Base-by-base conservation (phyloP, 1,140 invertebrate genomes). In the Plectus sambesii region DNA sequence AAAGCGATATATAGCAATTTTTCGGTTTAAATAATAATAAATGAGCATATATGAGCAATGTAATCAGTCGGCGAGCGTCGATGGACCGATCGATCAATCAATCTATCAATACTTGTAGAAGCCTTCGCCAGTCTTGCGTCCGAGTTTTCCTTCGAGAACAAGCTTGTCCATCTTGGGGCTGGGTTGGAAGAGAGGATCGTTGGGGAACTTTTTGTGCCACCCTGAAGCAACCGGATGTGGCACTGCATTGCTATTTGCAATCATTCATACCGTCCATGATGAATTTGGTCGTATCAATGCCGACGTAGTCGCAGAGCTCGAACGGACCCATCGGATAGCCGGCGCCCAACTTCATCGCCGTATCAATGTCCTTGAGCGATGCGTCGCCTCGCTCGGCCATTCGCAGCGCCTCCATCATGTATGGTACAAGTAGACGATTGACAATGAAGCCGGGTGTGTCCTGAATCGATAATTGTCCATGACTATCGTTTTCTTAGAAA, bases 381-480 rank as follows among this genome's bases (percentile, higher is more conserved):
- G 74, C 73, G 56, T 73, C 74, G 2, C 81, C 83, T 76, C 83
- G 75, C 66, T 87, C 83, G 47, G 79, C 70, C 73, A 86, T 76
- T 53, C 79, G 69, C 1, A 85, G 63, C 17, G 83, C 81, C 70
- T 86, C 83, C 50, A 76, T 70, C 48, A 82, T 72, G 58, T 83
- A 81, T 2, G 84, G 84, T 2, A 84, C 79, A 22, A 87, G 69
- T 5, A 87, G 72, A 46, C 83, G 71, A 65, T 87, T 87, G 2
- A 87, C 84, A 56, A 87, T 81, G 68, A 87, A 87, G 48, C 82
- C 81, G 24, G 83, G 83, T 0, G 83, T 87, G 67, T 87, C 85
- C 74, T 77, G 33, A 17, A 49, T 47, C 26, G 42, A 47, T 79
- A 25, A n/a, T 46, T 20, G 1, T 55, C 23, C 37, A 9, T 5